phyloP scores from a whole-genome alignment of 2,113 vertebrate species.

The Cheirogaleus medius region DNA sequence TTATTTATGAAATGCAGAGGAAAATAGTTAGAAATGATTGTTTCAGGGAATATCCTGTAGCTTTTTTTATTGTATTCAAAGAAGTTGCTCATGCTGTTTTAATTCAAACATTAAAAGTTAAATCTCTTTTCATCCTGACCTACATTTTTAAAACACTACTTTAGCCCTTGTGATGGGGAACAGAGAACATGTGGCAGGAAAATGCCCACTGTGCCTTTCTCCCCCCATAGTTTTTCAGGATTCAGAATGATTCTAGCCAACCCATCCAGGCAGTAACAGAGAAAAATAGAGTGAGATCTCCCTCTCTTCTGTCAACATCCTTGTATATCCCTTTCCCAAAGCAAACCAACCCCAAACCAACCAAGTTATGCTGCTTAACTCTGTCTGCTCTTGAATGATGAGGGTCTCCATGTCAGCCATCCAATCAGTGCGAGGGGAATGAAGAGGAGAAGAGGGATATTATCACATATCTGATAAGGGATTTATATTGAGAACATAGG shows the following conservation, averaged over 20 bases:
- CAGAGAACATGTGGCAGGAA: background rate
- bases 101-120: constrained; percentile 79
- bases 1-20: constrained; percentile 83
- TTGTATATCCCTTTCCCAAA: background rate
- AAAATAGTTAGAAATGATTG: constrained; percentile 81
- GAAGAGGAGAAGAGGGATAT: background rate
- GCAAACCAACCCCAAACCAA: background rate
- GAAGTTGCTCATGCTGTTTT: constrained; percentile 67
- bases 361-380: background rate
- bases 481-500: background rate
- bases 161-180: background rate
- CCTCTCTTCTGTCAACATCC: background rate
- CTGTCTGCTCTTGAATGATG: background rate
- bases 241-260: background rate
- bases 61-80: constrained; percentile 74
- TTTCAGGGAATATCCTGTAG: constrained; percentile 81
- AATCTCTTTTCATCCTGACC: constrained; percentile 72
- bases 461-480: background rate
- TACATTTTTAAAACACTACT: constrained; percentile 68
- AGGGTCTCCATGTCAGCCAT: background rate
- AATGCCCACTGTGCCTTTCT: background rate
- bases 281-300: fast-evolving
- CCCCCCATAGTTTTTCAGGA: background rate
- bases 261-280: background rate
- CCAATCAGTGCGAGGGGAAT: background rate